Base-by-base conservation (phyloP, 2,113 vertebrate species). In the Brachypteracias leptosomus region DNA sequence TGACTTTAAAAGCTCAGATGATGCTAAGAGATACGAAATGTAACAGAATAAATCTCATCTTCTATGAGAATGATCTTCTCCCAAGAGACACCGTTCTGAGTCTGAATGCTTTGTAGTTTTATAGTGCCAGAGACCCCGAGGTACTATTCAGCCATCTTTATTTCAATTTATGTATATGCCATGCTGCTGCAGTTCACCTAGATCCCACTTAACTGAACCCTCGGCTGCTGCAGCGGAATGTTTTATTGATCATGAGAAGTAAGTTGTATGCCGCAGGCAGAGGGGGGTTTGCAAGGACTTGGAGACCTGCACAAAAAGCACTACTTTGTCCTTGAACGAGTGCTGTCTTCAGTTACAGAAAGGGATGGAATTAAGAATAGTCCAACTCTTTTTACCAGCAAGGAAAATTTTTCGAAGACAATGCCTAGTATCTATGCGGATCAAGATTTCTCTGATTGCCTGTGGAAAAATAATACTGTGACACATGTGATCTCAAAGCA, bases 271-370 rank as follows among this genome's bases (percentile, higher is more conserved):
- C 33, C 47, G 16, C 5, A 20, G 36, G 46, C 51, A 66, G 42
- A 81, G 22, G 36, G n/a, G 44, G 9, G 18, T 35, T 77, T 71
- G 17, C 21, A 3, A 19, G 13, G 20, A 18, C 28, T 72, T 40
- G 16, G 49, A 40, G 21, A 26, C 6, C 21, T 55, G 26, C 17
- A 28, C 4, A 2, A 8, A 5, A 73, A 81, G 28, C 51, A 17
- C 40, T 79, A 0, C 22, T 1, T 38, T 1, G 2, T 40, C 25
- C 54, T 78, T 2, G 12, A 65, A 38, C 12, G 20, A 3, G 16
- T 5, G 36, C 6, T 16, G 38, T 38, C 42, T 63, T 78, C 17
- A 24, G 47, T 57, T 63, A 22, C 35, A 72, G 44, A 33, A 74
- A 15, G 49, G 66, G 25, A 11, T 29, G 5, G 42, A 51, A 47